Evolutionary conservation across 2,888 invertebrate genomes (phyloP).

Genomic region (Pemphredon lugubris): DNA sequence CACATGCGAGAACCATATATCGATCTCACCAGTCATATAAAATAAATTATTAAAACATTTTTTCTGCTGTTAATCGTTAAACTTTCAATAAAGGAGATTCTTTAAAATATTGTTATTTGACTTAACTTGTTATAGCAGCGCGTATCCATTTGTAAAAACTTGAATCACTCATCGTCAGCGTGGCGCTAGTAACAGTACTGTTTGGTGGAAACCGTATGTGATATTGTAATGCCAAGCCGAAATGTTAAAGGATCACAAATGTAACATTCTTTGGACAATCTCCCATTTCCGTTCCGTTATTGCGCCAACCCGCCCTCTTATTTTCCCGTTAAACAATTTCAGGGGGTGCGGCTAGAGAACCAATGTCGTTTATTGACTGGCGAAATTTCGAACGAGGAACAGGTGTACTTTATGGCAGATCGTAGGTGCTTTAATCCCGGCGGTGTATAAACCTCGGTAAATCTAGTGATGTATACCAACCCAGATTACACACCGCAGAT

Average conservation of each 20-base stretch:
- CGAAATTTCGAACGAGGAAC: constrained; percentile 13
- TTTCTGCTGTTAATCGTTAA: too few relatives aligned
- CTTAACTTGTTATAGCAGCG: too few relatives aligned
- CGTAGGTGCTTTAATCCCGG: constrained; percentile 26
- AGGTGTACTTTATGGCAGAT: constrained; percentile 5
- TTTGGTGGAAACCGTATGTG: too few relatives aligned
- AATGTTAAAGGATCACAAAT: too few relatives aligned
- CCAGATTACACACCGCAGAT: constrained; percentile 29
- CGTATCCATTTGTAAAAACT: too few relatives aligned
- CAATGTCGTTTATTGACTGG: constrained; percentile 4
- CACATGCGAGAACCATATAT: constrained; percentile 18
- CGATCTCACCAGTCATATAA: constrained; percentile 18
- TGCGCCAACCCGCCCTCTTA: neutral
- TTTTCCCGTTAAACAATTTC: constrained; percentile 11
- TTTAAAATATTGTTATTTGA: neutral
- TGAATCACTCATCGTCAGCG: too few relatives aligned
- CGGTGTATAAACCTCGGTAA: constrained; percentile 17
- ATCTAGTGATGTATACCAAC: constrained; percentile 11
- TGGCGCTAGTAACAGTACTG: too few relatives aligned
- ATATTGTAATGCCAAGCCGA: too few relatives aligned
- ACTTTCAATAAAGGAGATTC: neutral
- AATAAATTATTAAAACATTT: constrained; percentile 41
- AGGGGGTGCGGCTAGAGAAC: neutral
- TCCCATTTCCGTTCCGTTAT: too few relatives aligned
- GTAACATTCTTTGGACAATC: too few relatives aligned